Base-by-base conservation (phyloP, 2,888 invertebrate species). In the Eudemis profundana region DNA sequence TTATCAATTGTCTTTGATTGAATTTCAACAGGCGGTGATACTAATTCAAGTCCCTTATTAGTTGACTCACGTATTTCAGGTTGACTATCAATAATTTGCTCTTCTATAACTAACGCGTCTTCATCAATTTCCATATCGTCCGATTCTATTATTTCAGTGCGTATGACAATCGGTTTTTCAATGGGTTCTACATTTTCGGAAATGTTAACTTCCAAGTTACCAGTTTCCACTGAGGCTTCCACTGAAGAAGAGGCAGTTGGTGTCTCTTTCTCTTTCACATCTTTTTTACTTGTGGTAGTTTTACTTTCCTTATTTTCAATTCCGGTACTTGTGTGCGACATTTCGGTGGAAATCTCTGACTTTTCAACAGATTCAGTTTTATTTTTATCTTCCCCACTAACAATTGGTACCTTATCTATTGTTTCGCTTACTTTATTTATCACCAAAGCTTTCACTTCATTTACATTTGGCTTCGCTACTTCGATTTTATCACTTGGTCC, bases 1-100 rank as follows among this genome's bases (percentile, higher is more conserved):
- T 15, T 64, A 42, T 66, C 61, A 49, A 67, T 70, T 60, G 53
- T 51, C 66, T 65, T 70, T 70, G 29, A 61, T 66, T 36, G 62
- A 44, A 60, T 66, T 29, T 62, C 51, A 50, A 27, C n/a, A 12
- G 49, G 5, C 7, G 33, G 49, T 0, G 12, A 4, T 10, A 23
- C n/a, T 2, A 15, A 14, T 5, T 21, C 21, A 29, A 50, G 15
- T 36, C 51, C 36, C 3, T 23, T 15, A 36, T 44, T 19, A 2
- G 21, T 42, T 14, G 21, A 12, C 23, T 57, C 36, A 44, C 4
- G 3, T 4, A 12, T 14, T 17, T 36, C 33, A 10, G 50, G 23
- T 12, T 42, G 50, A 14, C n/a, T 44, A 7, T 40, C 46, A 49
- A 49, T 21, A n/a, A 33, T 42, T 8, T 62, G 42, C 38, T 65